Base-by-base conservation (phyloP, 37 sponge, comb jelly and placozoan species). In the Tethya wilhelma region DNA sequence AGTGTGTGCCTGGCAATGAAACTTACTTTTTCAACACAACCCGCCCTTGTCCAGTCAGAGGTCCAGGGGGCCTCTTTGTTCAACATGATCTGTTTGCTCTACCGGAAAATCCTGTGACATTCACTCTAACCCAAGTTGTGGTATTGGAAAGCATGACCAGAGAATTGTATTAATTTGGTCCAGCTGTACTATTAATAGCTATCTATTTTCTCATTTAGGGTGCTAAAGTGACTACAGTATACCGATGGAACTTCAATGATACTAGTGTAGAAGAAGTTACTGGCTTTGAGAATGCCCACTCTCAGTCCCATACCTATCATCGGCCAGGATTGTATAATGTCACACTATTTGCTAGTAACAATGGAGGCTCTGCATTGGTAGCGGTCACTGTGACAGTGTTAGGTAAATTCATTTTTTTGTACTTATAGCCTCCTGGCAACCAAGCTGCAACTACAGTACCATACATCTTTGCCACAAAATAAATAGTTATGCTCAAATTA, bases 171-270 rank as follows among this genome's bases (percentile, higher is more conserved):
- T 49, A 49, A 14, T 19, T 9, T 49, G 14, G 53, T n/a, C 14
- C 14, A 19, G 53, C 14, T 49, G 9, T 49, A 60, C 63, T 60
- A n/a, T 26, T 71, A 2, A 71, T 6, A 45, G 63, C 26, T 38
- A 4, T 41, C 40, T 44, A 2, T 67, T 2, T 2, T 2, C 66
- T 29, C 40, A 70, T 1, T 39, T 33, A 74, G 84, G 84, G 84
- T 17, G 40, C 38, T 0, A 64, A 28, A 28, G 20, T n/a, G 32
- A 9, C 29, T 2, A 74, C 75, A 5, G 8, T 20, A 0, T 83
- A 83, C 34, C 46, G 5, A 37, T 83, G 84, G 84, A 26, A 65
- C 68, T 83, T 63, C 53, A 59, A 44, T 44, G 84, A 83, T 65
- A 30, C 38, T 26, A 67, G 68, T 74, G 29, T 68, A 12, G 0